These are phyloP conservation scores for Dryoscopus gambensis DNA, from an alignment of 2,113 vertebrate species.

Conservation along the genomic window DNA sequence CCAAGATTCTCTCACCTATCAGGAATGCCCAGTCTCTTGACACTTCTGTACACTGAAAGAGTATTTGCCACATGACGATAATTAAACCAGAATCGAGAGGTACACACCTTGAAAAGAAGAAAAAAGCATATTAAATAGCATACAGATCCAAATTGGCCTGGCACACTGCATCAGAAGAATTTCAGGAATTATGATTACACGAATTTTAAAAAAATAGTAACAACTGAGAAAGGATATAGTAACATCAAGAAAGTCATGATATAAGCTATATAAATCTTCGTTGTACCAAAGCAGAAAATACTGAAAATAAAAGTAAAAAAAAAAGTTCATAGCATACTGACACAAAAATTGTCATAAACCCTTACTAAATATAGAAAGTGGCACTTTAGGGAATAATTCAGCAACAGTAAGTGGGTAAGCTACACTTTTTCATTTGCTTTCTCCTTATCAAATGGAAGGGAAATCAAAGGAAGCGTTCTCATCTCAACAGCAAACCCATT, in stretches of 20 bases:
- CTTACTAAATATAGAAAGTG: background rate
- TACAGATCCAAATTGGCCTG: background rate
- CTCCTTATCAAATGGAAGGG: background rate
- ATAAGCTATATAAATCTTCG: background rate
- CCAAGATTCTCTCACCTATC: slow-evolving; percentile 82
- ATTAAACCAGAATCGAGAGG: slow-evolving; percentile 98
- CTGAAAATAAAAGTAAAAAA: background rate
- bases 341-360: background rate
- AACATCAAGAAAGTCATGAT: background rate
- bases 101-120: slow-evolving; percentile 83
- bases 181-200: rapidly evolving
- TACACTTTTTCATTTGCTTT: background rate
- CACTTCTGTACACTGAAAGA: slow-evolving; percentile 94
- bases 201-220: background rate
- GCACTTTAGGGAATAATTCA: background rate
- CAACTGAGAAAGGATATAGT: background rate
- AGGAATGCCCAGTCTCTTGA: slow-evolving; percentile 95
- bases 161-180: background rate
- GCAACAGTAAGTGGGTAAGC: background rate
- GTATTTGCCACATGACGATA: slow-evolving; percentile 97
- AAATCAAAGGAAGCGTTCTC: background rate
- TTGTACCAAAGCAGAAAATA: background rate
- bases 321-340: background rate
- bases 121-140: background rate
- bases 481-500: background rate